A percentile compares a stretch with the other conserved stretches of the same genome.
phyloP scores from a whole-genome alignment of 2,113 vertebrate species.

The Chaetodon trifascialis region DNA sequence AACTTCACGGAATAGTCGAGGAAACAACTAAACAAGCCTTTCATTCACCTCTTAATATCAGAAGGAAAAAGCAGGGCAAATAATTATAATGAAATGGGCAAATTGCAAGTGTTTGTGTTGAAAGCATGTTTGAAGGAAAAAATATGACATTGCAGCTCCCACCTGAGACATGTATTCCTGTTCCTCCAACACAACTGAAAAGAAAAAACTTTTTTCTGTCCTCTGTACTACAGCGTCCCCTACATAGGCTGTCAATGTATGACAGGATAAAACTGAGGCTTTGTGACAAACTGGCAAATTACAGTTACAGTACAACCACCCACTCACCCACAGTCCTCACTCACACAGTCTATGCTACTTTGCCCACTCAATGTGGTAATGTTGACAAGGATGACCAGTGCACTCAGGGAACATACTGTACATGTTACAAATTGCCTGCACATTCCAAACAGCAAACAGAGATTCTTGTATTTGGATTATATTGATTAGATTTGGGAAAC shows the following conservation, averaged over 20 bases:
- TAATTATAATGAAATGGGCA: too few relatives aligned
- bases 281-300: constrained; percentile 45
- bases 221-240: neutral
- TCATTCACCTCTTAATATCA: too few relatives aligned
- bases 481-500: neutral
- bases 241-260: neutral
- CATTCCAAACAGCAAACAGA: neutral
- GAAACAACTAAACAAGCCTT: too few relatives aligned
- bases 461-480: neutral
- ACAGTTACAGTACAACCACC: constrained; percentile 45
- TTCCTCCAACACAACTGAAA: neutral
- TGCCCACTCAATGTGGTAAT: constrained; percentile 53
- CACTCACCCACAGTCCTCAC: constrained; percentile 53
- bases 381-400: constrained; percentile 49
- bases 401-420: constrained; percentile 25
- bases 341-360: constrained; percentile 50
- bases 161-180: neutral
- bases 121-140: neutral
- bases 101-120: neutral
- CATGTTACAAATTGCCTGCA: constrained; percentile 22
- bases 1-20: too few relatives aligned
- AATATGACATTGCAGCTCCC: too few relatives aligned
- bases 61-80: too few relatives aligned
- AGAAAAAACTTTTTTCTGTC: constrained; percentile 3
- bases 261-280: constrained; percentile 21